Base-by-base conservation (phyloP, 2,113 vertebrate species). In the Callorhinus ursinus region DNA sequence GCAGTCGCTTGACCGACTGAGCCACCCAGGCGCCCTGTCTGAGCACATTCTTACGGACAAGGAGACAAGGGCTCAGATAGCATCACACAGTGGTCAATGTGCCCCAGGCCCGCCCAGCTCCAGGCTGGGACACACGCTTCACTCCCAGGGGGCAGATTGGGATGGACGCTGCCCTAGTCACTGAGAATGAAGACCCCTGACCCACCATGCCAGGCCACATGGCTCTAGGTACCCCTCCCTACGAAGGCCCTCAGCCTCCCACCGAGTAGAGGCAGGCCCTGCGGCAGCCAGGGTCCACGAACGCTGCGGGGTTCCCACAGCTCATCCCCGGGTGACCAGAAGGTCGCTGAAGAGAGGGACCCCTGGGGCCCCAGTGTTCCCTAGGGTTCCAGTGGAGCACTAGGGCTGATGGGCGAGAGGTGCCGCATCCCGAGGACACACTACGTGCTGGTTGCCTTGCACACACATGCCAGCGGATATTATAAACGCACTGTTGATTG, bases 181-280 rank as follows among this genome's bases (percentile, higher is more conserved):
- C 51, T 53, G 51, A 13, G 11, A 2, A 15, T 14, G 28, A 31
- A 33, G 63, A 15, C 15, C 14, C 28, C 63, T 33, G 15, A 65
- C 28, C 63, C 28, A 1, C 63, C 59, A 21, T 19, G 21, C 57
- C 21, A 9, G 57, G 21, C 59, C 59, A 22, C 59, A 7, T 22
- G 2, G 1, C 59, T 24, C 51, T 13, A 53, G 51, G 51, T 53
- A 14, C 51, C 59, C 59, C 59, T 24, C 21, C 61, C 26, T 0
- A 15, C 28, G 28, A 28, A 65, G 63, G 28, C 12, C 63, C 63
- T 31, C 14, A 4, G 36, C 19, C 71, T 42, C 21, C 36, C 21
- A 42, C 71, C 21, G 0, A 22, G 21, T 3, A 3, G 71, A 39
- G 10, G 21, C 9, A 2, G 7, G 4, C n/a, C n/a, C 9, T 4